Conservation (phyloP, 37 sponge, comb jelly and placozoan genomes). For the Lycopodina hypogea region DNA sequence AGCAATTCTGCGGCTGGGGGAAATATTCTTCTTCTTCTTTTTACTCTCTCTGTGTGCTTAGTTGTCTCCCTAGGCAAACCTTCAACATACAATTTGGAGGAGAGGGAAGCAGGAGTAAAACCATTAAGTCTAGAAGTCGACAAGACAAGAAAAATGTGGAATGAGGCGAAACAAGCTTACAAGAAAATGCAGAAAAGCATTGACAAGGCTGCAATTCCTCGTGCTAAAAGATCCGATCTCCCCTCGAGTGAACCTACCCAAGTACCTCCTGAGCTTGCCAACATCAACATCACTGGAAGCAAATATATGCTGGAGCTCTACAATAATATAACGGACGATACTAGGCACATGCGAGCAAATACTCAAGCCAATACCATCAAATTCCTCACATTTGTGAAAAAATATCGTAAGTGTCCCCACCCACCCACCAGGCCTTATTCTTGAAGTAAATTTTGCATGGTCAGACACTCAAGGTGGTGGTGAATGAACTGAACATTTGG, state of each 20-base stretch:
- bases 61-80: too few relatives aligned
- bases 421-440: too few relatives aligned
- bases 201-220: background rate
- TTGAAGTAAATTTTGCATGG: too few relatives aligned
- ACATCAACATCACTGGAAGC: background rate
- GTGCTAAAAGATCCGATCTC: too few relatives aligned
- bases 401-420: background rate
- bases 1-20: too few relatives aligned
- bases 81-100: too few relatives aligned
- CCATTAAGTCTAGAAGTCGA: background rate
- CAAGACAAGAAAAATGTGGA: constrained; percentile 7
- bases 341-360: background rate
- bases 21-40: too few relatives aligned
- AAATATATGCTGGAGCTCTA: constrained; percentile 24
- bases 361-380: constrained; percentile 34
- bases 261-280: background rate
- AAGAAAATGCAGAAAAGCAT: background rate
- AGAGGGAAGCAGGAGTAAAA: background rate
- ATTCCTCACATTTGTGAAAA: background rate
- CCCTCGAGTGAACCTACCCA: too few relatives aligned
- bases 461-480: too few relatives aligned
- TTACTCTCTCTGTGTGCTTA: too few relatives aligned
- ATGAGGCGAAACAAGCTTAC: constrained; percentile 5
- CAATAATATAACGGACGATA: constrained; percentile 15
- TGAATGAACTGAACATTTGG: too few relatives aligned